Evolutionary conservation across 35 echinoderm and acorn worm genomes (phyloP).

Genomic region (Amphiura filiformis): DNA sequence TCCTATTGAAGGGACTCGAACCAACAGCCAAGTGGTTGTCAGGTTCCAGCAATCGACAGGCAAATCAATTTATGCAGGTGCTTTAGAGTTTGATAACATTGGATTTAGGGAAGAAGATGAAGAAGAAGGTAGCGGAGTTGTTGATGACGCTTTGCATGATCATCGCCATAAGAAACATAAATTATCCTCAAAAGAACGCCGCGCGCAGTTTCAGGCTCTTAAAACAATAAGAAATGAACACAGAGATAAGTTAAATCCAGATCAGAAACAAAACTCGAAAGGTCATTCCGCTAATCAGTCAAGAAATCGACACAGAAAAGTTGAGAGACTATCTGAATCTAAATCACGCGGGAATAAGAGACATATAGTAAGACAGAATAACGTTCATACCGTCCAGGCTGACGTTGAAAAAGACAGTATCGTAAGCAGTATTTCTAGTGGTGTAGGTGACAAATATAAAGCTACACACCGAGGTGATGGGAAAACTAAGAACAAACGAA

Average conservation of each 20-base stretch:
- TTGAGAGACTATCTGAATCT: conserved; percentile 19
- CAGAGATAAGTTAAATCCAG: not conserved
- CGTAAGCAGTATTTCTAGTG: too few relatives aligned
- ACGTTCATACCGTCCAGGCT: conserved; percentile 29
- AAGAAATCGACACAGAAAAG: conserved; percentile 20
- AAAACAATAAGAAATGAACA: not conserved
- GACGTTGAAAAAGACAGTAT: conserved; percentile 53
- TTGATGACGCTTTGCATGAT: not conserved
- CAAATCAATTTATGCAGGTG: not conserved
- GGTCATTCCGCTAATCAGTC: not conserved
- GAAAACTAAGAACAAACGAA: too few relatives aligned
- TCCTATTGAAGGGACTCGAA: conserved; percentile 3
- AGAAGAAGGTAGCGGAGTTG: not conserved
- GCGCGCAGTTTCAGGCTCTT: not conserved
- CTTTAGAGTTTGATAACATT: not conserved
- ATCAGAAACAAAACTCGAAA: not conserved
- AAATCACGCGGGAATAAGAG: not conserved
- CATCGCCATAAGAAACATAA: not conserved
- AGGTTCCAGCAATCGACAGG: not conserved
- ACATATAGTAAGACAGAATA: not conserved
- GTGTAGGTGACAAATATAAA: too few relatives aligned
- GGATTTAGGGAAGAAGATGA: not conserved
- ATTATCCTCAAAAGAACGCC: not conserved
- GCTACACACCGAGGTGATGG: too few relatives aligned
- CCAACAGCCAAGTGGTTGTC: not conserved